Percentiles rank a stretch among this genome's conserved stretches.
Evolutionary conservation across 2,888 invertebrate species (phyloP).

Genomic region (Portevinia maculata): DNA sequence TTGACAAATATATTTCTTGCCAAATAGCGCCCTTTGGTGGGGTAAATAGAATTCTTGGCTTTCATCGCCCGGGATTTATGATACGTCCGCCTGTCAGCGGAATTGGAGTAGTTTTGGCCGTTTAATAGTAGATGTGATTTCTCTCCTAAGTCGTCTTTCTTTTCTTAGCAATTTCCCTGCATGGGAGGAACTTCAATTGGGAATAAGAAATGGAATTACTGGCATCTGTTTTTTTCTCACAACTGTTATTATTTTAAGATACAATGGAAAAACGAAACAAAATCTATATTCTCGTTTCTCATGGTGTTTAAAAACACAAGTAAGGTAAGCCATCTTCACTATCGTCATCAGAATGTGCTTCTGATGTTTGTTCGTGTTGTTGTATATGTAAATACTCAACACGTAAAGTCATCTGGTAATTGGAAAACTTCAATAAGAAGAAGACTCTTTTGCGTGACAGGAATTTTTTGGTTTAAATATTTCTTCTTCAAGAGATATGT

Average conservation of each 20-base stretch:
- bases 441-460: conserved; percentile 17
- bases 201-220: neutral
- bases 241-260: neutral
- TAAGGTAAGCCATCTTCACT: neutral
- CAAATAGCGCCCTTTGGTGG: too few species aligned
- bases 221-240: neutral
- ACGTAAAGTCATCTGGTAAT: conserved; percentile 38
- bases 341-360: conserved; percentile 2
- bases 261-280: neutral
- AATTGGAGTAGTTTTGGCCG: too few species aligned
- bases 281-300: neutral
- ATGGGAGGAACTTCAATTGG: neutral
- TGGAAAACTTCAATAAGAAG: conserved; percentile 27
- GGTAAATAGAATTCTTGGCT: too few species aligned
- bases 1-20: too few species aligned
- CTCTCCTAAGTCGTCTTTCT: too few species aligned
- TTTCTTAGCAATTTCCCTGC: too few species aligned
- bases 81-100: too few species aligned
- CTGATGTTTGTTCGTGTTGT: neutral
- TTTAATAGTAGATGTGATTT: too few species aligned
- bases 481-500: neutral
- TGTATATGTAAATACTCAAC: conserved; percentile 37
- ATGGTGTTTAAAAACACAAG: neutral
- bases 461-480: conserved; percentile 5
- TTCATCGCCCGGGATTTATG: too few species aligned